Evolutionary conservation across 2,888 invertebrate genomes (phyloP).

Genomic region (Erynnis tages): DNA sequence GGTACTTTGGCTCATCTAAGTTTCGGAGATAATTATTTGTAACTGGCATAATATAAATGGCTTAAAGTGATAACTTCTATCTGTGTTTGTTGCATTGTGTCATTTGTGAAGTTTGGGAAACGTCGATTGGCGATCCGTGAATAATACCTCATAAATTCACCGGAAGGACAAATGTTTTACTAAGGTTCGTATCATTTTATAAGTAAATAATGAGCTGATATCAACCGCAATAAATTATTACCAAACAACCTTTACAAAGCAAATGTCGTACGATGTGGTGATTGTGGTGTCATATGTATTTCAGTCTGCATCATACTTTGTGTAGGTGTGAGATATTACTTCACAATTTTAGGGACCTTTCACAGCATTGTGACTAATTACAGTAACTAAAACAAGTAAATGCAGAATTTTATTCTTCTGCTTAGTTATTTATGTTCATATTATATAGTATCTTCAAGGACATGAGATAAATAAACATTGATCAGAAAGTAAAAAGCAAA

Average conservation of each 20-base stretch:
- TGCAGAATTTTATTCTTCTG: no score
- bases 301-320: slow-evolving; percentile 46
- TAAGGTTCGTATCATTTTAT: slow-evolving; percentile 62
- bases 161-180: slow-evolving; percentile 76
- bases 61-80: slow-evolving; percentile 36
- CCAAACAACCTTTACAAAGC: slow-evolving; percentile 38
- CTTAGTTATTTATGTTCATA: no score
- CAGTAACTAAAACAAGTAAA: no score
- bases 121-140: slow-evolving; percentile 48
- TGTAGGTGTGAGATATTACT: slow-evolving; percentile 43
- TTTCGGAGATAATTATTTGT: slow-evolving; percentile 16
- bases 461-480: no score
- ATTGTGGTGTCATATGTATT: slow-evolving; percentile 43
- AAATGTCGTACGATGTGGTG: slow-evolving; percentile 38
- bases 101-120: slow-evolving; percentile 42
- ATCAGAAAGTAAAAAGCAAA: no score
- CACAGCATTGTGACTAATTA: slow-evolving; percentile 23
- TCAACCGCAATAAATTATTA: no score
- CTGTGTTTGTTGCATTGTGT: slow-evolving; percentile 38
- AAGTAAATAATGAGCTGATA: slow-evolving; percentile 34
- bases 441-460: no score
- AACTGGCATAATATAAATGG: slow-evolving; percentile 36
- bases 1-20: not conserved
- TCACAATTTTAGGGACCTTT: slow-evolving; percentile 26
- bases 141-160: slow-evolving; percentile 60